These are phyloP conservation scores for Eurosta solidaginis DNA, from an alignment of 1,140 invertebrate genomes.

Conservation along the genomic window DNA sequence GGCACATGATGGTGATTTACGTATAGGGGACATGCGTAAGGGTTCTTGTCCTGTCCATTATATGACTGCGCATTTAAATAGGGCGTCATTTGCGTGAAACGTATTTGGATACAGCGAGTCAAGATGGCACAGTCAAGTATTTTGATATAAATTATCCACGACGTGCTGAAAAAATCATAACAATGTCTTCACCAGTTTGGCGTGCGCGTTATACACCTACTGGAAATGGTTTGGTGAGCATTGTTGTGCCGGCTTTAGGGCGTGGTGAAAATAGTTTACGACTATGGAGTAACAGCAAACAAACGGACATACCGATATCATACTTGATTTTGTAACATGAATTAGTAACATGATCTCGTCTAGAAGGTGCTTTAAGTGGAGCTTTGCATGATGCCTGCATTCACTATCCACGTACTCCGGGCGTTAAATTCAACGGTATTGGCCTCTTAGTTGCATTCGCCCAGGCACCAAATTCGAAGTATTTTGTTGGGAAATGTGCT, in stretches of 20 bases:
- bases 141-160: conserved; percentile 87
- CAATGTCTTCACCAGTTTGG: conserved; percentile 89
- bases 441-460: conserved; percentile 85
- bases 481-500: conserved; percentile 61
- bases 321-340: conserved; percentile 91
- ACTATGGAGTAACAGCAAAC: conserved; percentile 79
- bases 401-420: conserved; percentile 91
- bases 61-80: conserved; percentile 89
- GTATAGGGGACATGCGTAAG: conserved; percentile 94
- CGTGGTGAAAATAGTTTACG: conserved; percentile 81
- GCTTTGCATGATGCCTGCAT: conserved; percentile 78
- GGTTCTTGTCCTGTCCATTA: conserved; percentile 85
- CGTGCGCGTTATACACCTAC: conserved; percentile 91
- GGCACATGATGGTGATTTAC: conserved; percentile 92
- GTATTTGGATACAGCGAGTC: conserved; percentile 88
- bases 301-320: conserved; percentile 88
- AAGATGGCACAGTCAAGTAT: conserved; percentile 93
- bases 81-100: conserved; percentile 85
- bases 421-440: conserved; percentile 88
- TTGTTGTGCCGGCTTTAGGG: conserved; percentile 79
- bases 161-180: conserved; percentile 80
- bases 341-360: conserved; percentile 88
- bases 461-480: conserved; percentile 73
- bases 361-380: conserved; percentile 58
- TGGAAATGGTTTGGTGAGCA: conserved; percentile 88